Conservation (phyloP, 2,888 invertebrate genomes). For the Mesodorylaimus sp. region DNA sequence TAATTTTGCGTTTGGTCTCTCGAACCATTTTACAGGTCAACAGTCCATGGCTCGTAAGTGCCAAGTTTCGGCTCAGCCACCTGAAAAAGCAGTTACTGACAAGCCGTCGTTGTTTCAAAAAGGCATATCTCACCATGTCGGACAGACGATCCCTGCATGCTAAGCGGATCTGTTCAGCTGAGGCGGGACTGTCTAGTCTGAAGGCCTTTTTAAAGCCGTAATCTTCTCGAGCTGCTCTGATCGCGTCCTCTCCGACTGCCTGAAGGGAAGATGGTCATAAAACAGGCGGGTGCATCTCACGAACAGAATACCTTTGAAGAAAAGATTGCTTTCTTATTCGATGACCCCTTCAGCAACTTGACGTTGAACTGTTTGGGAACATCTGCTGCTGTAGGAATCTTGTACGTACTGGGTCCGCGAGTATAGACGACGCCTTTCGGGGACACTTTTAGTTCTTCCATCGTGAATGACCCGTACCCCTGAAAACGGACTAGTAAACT, state of each 20-base stretch:
- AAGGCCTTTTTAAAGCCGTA: conserved; percentile 43
- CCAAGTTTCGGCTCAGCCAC: not conserved
- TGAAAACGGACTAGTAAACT: too few species aligned
- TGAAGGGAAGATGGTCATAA: conserved; percentile 65
- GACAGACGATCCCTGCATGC: conserved; percentile 65
- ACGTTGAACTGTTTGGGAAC: conserved; percentile 82
- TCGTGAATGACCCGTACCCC: conserved; percentile 73
- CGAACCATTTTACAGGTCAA: not conserved
- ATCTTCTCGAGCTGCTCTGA: conserved; percentile 53
- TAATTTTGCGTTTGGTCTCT: too few species aligned
- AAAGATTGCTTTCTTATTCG: conserved; percentile 74
- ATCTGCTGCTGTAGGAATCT: conserved; percentile 76
- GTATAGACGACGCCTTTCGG: conserved; percentile 61
- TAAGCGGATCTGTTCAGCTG: conserved; percentile 65
- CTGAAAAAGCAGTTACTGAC: not conserved
- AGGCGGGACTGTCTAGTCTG: conserved; percentile 53
- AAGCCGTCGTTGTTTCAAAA: not conserved
- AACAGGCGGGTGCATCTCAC: conserved; percentile 67
- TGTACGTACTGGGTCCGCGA: conserved; percentile 77
- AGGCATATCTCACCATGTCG: conserved; percentile 42
- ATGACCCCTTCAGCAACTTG: conserved; percentile 65
- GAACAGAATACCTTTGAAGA: conserved; percentile 65
- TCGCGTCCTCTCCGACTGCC: conserved; percentile 64
- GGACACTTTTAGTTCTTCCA: conserved; percentile 73
- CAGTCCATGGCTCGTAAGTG: not conserved